A percentile compares a stretch with the other conserved stretches of the same genome.
phyloP scores from a whole-genome alignment of 2,888 invertebrate genomes.

The Bedellia somnulentella region DNA sequence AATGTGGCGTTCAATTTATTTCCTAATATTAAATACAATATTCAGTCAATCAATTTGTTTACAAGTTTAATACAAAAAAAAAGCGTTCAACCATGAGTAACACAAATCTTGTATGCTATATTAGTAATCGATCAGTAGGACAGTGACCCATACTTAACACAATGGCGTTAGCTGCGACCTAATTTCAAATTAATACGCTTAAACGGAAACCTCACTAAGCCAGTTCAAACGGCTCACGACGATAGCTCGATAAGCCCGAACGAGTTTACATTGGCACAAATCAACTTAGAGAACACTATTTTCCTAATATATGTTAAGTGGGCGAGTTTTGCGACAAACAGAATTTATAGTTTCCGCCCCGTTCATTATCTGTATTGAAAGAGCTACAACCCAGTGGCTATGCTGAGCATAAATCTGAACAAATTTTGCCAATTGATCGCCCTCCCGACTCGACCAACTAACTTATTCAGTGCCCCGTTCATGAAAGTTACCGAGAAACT shows the following conservation, averaged over 20 bases:
- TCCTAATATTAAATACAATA: too few relatives aligned
- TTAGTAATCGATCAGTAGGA: conserved; percentile 1
- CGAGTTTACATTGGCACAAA: too few relatives aligned
- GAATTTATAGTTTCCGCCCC: conserved; percentile 60
- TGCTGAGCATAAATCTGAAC: conserved; percentile 57
- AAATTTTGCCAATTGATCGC: conserved; percentile 33
- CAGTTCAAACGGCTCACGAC: conserved; percentile 46
- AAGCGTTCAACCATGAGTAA: too few relatives aligned
- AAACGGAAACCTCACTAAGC: conserved; percentile 59
- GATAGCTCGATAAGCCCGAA: too few relatives aligned
- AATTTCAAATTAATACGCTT: conserved; percentile 59
- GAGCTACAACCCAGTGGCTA: conserved; percentile 18
- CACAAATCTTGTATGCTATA: too few relatives aligned
- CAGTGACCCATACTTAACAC: conserved; percentile 45
- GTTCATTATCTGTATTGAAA: conserved; percentile 56
- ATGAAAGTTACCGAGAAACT: conserved; percentile 18
- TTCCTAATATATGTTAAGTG: too few relatives aligned
- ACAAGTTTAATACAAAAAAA: too few relatives aligned
- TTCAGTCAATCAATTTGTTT: too few relatives aligned
- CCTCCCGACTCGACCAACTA: conserved; percentile 24
- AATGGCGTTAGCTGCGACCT: conserved; percentile 50
- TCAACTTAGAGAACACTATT: too few relatives aligned
- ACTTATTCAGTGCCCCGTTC: conserved; percentile 23
- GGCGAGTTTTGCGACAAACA: conserved; percentile 49
- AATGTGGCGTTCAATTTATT: too few relatives aligned